Conservation (phyloP, 1,140 invertebrate species). For the Drosophila bocqueti region DNA sequence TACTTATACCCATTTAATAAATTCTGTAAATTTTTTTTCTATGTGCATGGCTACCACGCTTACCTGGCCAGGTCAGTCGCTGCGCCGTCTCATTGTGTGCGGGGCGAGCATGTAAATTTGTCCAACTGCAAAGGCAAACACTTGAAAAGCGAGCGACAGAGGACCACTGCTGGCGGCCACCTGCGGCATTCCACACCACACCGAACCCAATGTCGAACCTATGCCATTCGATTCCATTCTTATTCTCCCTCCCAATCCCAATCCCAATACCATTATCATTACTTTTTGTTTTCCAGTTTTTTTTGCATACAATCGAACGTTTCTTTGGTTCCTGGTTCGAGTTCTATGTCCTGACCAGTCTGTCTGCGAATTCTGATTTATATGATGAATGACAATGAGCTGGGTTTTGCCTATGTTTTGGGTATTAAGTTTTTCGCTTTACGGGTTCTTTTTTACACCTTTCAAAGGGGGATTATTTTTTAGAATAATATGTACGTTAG, state of each 20-base stretch:
- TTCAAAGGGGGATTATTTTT: conserved; percentile 16
- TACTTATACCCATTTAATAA: neutral
- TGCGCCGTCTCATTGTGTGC: conserved; percentile 64
- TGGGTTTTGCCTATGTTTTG: conserved; percentile 35
- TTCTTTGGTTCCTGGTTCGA: conserved; percentile 39
- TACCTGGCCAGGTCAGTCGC: conserved; percentile 23
- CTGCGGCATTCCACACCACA: conserved; percentile 63
- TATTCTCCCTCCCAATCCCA: conserved; percentile 5
- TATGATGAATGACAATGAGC: conserved; percentile 62
- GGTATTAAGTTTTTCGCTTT: conserved; percentile 42
- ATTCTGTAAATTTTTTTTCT: neutral
- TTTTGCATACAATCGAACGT: conserved; percentile 73
- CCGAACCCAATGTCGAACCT: conserved; percentile 12
- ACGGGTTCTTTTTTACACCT: conserved; percentile 18
- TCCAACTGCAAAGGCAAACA: conserved; percentile 77
- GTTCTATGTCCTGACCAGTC: conserved; percentile 29
- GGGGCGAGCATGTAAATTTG: conserved; percentile 75
- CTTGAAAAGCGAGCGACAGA: conserved; percentile 60
- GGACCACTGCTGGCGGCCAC: conserved; percentile 57
- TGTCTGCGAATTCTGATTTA: conserved; percentile 68
- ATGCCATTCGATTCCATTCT: conserved; percentile 34
- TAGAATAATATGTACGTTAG: neutral
- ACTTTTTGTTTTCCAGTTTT: conserved; percentile 20
- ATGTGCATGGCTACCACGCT: conserved; percentile 26
- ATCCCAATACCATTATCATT: conserved; percentile 31